phyloP scores from a whole-genome alignment of 2,888 invertebrate genomes.

The Chydorus sphaericus region DNA sequence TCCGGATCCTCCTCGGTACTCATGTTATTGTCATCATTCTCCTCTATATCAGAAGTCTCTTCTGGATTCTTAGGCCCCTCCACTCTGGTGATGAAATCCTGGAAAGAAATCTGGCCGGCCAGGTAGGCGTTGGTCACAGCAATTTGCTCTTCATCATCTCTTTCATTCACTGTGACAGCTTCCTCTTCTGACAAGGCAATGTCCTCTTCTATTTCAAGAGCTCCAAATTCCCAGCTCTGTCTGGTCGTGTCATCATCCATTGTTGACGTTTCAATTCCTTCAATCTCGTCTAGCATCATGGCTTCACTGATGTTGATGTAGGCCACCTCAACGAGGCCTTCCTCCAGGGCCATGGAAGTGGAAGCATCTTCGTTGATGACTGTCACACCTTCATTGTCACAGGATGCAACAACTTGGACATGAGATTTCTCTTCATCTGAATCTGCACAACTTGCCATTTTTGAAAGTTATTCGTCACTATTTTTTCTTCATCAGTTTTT shows the following conservation, averaged over 20 bases:
- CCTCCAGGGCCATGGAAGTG: background rate
- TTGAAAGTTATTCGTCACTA: too few species aligned
- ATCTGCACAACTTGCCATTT: too few species aligned
- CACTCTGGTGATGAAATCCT: slow-evolving; percentile 4
- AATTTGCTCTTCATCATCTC: background rate
- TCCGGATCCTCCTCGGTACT: background rate
- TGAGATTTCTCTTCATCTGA: too few species aligned
- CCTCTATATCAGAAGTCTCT: background rate
- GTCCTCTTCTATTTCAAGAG: background rate
- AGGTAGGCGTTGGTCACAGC: background rate
- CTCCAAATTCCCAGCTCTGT: background rate
- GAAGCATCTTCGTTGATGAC: background rate
- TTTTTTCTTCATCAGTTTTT: too few species aligned
- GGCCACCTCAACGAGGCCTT: background rate
- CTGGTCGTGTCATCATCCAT: background rate
- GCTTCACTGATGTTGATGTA: background rate
- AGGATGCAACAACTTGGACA: background rate
- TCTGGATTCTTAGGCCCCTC: background rate
- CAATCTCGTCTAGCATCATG: background rate
- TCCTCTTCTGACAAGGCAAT: background rate
- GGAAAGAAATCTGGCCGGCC: background rate
- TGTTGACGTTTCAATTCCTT: background rate
- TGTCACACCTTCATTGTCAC: background rate
- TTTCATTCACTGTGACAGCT: background rate
- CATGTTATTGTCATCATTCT: background rate